Evolutionary conservation across 2,797 vertebrate species (phyloP), one percentile per base, ranked within the genome.

Genomic region (Pyrocephalus nanus): DNA sequence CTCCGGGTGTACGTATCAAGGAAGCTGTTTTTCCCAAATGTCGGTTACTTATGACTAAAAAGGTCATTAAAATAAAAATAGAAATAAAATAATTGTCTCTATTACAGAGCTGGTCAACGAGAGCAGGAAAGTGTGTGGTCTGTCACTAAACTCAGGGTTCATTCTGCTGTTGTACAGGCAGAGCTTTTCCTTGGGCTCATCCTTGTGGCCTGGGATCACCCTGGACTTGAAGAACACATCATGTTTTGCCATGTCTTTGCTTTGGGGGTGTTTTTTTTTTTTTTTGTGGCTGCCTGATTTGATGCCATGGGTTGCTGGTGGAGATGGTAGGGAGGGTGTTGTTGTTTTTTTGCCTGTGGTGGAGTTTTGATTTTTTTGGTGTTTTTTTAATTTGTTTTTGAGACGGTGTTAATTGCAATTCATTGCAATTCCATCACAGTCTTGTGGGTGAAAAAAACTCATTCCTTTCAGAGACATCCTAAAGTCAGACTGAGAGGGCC

Each of bases 1-100:
- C 40, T 15, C 2, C 0, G 1, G 12, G 20, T 27, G 5, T 13
- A 4, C 16, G 7, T 12, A 7, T 32, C 4, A 29, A 71, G 50
- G 65, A 57, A 53, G n/a, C 65, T 53, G 2, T 43, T 84, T 67
- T 66, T 64, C 58, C 50, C 40, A 19, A 16, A 30, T 13, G 8
- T 2, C 32, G 45, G 6, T 53, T 27, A n/a, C 13, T 51, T 42
- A 34, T 0, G 2, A 64, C 29, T 53, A 15, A 60, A 86, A 88
- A 51, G 11, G 42, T 80, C 36, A 42, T 73, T 42, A n/a, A 82
- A 85, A 78, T 60, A 20, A 30, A 65, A 66, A 16, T 15, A 60
- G 40, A 34, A 66, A 42, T 53, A 40, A 84, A 78, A 84, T 27
- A 51, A 60, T 18, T 29, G 26, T 51, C 58, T 5, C 1, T 60